phyloP scores from a whole-genome alignment of 2,797 vertebrate genomes.

The Characodon lateralis region DNA sequence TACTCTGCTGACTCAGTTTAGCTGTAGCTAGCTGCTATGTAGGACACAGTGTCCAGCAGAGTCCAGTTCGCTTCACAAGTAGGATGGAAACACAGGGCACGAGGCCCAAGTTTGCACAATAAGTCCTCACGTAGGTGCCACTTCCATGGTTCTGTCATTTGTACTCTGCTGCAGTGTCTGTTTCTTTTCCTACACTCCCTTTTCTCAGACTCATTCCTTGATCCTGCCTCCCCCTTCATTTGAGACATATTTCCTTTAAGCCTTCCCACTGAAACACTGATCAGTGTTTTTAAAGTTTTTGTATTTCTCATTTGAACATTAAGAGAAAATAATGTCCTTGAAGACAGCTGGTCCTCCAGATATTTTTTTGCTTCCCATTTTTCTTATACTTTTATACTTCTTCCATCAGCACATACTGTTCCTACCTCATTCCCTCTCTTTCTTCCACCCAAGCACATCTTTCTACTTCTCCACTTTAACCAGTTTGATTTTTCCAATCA shows the following conservation, averaged over 20 bases:
- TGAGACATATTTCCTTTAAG: conserved; percentile 14
- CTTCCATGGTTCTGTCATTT: conserved; percentile 57
- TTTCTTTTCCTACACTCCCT: conserved; percentile 33
- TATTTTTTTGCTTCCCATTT: not conserved
- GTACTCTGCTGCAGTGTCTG: conserved; percentile 25
- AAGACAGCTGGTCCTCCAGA: not conserved
- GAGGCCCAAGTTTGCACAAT: conserved; percentile 59
- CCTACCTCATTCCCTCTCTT: conserved; percentile 4
- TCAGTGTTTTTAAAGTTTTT: conserved; percentile 12
- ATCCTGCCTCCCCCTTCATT: conserved; percentile 2
- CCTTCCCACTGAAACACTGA: not conserved
- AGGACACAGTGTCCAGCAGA: conserved; percentile 56
- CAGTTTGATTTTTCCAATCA: conserved; percentile 70
- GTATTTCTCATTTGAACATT: conserved; percentile 16
- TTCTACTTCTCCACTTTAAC: conserved; percentile 51
- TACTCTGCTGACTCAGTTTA: conserved; percentile 19
- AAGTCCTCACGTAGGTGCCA: conserved; percentile 62
- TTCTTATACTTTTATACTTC: conserved; percentile 6
- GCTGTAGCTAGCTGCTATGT: conserved; percentile 35
- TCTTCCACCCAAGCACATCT: conserved; percentile 46
- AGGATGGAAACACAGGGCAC: conserved; percentile 73
- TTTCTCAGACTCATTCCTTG: conserved; percentile 21
- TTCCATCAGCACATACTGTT: conserved; percentile 12
- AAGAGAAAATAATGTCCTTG: not conserved
- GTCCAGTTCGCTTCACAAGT: conserved; percentile 73